Percentiles rank a stretch among this genome's conserved stretches.
Evolutionary conservation across 2,113 vertebrate species (phyloP).

Genomic region (Dendrocopos noguchii): DNA sequence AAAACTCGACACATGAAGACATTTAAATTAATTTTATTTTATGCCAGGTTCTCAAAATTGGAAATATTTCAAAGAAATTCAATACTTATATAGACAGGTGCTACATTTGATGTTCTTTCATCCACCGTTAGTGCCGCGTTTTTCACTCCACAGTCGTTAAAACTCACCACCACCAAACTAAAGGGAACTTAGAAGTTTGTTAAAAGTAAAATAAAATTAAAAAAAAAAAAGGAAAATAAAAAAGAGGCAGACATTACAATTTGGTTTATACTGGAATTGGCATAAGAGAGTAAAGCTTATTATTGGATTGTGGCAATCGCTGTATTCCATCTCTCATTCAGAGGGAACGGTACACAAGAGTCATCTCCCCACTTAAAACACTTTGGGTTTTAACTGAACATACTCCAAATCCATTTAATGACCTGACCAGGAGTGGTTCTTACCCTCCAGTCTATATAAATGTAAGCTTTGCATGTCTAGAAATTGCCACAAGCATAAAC

Average conservation of each 20-base stretch:
- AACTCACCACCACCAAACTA: slow-evolving; percentile 52
- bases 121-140: slow-evolving; percentile 24
- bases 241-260: slow-evolving; percentile 40
- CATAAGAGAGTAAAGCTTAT: slow-evolving; percentile 50
- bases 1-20: slow-evolving; percentile 23
- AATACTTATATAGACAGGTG: slow-evolving; percentile 57
- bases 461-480: neutral
- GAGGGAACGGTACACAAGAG: neutral
- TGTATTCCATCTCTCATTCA: neutral
- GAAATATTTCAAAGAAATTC: slow-evolving; percentile 61
- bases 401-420: neutral
- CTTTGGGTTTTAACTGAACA: neutral
- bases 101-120: slow-evolving; percentile 58
- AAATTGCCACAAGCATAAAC: neutral
- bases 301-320: slow-evolving; percentile 29
- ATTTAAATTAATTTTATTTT: slow-evolving; percentile 73
- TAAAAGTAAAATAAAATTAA: slow-evolving; percentile 46
- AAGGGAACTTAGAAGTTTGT: slow-evolving; percentile 40
- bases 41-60: slow-evolving; percentile 66
- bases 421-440: neutral
- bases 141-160: slow-evolving; percentile 49
- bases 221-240: neutral
- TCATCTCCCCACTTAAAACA: neutral
- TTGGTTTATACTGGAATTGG: slow-evolving; percentile 60
- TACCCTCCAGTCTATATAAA: neutral